Conservation (phyloP, 2,797 vertebrate genomes). For the Enteromius thamalakanensis region DNA sequence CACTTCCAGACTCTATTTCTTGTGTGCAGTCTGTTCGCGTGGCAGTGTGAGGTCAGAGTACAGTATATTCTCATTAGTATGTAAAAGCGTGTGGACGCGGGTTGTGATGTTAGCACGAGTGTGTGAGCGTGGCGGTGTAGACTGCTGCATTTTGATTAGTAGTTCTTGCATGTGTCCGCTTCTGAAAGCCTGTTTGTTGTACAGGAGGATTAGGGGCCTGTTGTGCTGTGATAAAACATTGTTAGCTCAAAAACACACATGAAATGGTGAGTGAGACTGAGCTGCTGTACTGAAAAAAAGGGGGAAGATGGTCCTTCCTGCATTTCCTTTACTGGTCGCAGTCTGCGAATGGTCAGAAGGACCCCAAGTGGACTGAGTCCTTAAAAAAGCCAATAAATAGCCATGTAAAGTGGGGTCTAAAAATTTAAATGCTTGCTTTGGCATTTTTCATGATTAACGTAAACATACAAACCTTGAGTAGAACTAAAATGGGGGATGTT, state of each 20-base stretch:
- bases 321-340: slow-evolving; percentile 46
- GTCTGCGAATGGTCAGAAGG: slow-evolving; percentile 42
- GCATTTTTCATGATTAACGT: background rate
- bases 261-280: slow-evolving; percentile 58
- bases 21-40: slow-evolving; percentile 4
- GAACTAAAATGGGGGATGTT: slow-evolving; percentile 19
- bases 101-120: slow-evolving; percentile 32
- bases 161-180: slow-evolving; percentile 62
- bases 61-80: slow-evolving; percentile 44
- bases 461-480: background rate
- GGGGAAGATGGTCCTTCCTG: slow-evolving; percentile 36
- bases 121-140: slow-evolving; percentile 36
- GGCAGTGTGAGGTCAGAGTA: slow-evolving; percentile 47
- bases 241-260: slow-evolving; percentile 63
- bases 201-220: slow-evolving; percentile 65
- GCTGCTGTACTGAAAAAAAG: slow-evolving; percentile 41
- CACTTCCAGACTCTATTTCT: background rate
- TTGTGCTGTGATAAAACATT: slow-evolving; percentile 63
- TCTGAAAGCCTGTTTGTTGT: slow-evolving; percentile 66
- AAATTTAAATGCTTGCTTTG: background rate
- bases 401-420: too few relatives aligned
- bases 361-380: slow-evolving; percentile 24
- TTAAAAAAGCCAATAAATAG: background rate
- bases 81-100: slow-evolving; percentile 24
- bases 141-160: slow-evolving; percentile 63